Percentiles rank a stretch among this genome's conserved stretches.
Evolutionary conservation across 2,888 invertebrate species (phyloP).

Genomic region (Germaria angustata): DNA sequence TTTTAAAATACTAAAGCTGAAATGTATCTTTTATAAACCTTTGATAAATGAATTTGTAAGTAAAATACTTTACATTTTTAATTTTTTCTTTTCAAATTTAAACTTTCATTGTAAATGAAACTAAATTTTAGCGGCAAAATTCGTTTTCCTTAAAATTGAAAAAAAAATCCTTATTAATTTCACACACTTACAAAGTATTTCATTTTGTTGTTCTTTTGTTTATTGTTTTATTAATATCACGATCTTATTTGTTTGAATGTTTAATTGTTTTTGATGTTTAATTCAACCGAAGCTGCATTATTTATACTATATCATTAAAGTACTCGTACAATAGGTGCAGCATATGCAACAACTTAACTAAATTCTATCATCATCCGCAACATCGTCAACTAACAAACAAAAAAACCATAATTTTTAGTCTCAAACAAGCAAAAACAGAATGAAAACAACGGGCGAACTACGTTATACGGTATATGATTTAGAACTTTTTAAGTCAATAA

Average conservation of each 20-base stretch:
- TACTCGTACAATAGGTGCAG: slow-evolving; percentile 28
- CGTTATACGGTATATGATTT: too few relatives aligned
- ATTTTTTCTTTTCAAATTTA: background rate
- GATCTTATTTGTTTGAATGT: slow-evolving; percentile 61
- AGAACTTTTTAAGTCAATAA: too few relatives aligned
- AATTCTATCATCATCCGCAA: slow-evolving; percentile 42
- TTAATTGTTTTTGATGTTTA: slow-evolving; percentile 62
- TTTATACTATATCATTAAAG: slow-evolving; percentile 53
- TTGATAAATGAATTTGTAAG: too few relatives aligned
- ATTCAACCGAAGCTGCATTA: slow-evolving; percentile 41
- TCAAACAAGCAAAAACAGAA: background rate
- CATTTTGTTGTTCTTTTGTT: slow-evolving; percentile 60
- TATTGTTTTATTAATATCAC: slow-evolving; percentile 45
- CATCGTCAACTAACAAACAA: background rate
- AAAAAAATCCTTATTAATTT: background rate
- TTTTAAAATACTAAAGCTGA: too few relatives aligned
- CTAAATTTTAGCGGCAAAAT: background rate
- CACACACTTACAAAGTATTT: slow-evolving; percentile 68
- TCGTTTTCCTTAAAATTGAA: slow-evolving; percentile 5
- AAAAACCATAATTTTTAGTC: background rate
- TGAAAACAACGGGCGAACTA: background rate
- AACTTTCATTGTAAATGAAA: background rate
- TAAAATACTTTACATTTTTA: too few relatives aligned
- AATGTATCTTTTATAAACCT: too few relatives aligned
- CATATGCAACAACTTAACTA: slow-evolving; percentile 33